Conservation (phyloP, 1,140 invertebrate species). For the Drosophila carrolli region DNA sequence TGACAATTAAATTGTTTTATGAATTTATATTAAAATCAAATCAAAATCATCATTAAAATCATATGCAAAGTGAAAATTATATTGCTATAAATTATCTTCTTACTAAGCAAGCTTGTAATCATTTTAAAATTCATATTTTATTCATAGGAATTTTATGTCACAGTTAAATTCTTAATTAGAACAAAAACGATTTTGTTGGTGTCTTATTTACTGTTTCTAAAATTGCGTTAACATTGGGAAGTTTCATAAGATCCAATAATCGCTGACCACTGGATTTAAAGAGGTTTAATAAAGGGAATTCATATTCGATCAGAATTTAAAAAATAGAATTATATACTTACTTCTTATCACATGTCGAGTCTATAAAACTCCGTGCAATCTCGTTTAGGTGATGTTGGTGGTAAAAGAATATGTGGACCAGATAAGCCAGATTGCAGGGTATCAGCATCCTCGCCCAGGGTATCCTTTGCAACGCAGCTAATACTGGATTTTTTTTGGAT, state of each 20-base stretch:
- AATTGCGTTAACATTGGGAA: slow-evolving; percentile 15
- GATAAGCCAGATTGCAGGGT: slow-evolving; percentile 40
- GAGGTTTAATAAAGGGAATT: not conserved
- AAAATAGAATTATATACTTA: slow-evolving; percentile 2
- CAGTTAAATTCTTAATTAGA: slow-evolving; percentile 6
- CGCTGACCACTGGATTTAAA: slow-evolving; percentile 31
- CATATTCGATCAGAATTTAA: not conserved
- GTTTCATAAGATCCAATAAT: slow-evolving; percentile 20
- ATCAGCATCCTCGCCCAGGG: slow-evolving; percentile 47
- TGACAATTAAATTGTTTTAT: not conserved
- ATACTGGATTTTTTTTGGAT: not conserved
- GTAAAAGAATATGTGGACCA: slow-evolving; percentile 40
- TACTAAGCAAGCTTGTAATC: too few species aligned
- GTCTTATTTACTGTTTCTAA: slow-evolving; percentile 5
- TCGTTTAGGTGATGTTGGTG: slow-evolving; percentile 19
- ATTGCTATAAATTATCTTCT: too few species aligned
- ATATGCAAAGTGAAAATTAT: too few species aligned
- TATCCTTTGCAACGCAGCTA: slow-evolving; percentile 23
- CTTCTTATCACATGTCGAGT: slow-evolving; percentile 54
- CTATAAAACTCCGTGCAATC: slow-evolving; percentile 43
- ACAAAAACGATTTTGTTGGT: slow-evolving; percentile 32
- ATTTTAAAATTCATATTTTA: too few species aligned
- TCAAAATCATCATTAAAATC: too few species aligned
- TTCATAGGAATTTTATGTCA: too few species aligned
- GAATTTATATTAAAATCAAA: not conserved